phyloP scores from a whole-genome alignment of 1,140 invertebrate genomes.

The Conus ventricosus region DNA sequence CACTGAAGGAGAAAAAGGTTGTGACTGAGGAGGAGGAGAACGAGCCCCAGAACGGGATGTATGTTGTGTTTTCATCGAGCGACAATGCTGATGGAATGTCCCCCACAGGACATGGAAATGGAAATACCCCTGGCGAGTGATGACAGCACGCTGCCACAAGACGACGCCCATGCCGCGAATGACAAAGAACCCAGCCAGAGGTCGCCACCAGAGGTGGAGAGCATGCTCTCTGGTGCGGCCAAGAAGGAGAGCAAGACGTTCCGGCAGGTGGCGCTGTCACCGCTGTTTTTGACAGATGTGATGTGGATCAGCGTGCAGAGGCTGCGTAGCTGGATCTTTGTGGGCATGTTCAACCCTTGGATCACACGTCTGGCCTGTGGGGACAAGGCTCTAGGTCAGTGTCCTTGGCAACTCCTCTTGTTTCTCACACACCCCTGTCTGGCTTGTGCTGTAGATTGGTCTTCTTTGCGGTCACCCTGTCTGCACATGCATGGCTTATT shows the following conservation, averaged over 20 bases:
- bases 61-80: not conserved
- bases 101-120: not conserved
- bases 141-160: no score
- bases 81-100: not conserved
- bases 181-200: no score
- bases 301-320: constrained; percentile 49
- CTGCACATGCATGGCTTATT: no score
- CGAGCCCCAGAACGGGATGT: not conserved
- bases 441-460: no score
- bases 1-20: not conserved
- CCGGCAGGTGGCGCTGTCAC: constrained; percentile 35
- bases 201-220: not conserved
- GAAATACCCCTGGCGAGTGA: not conserved
- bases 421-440: no score
- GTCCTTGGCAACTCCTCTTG: no score
- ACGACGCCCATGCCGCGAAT: no score
- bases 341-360: constrained; percentile 49
- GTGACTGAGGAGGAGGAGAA: not conserved
- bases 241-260: constrained; percentile 13
- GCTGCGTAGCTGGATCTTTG: constrained; percentile 48
- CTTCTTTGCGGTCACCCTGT: no score
- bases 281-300: constrained; percentile 42
- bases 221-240: not conserved
- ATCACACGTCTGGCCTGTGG: constrained; percentile 46
- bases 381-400: constrained; percentile 44